Conservation (phyloP, 2,113 vertebrate species). For the Gymnarchus niloticus region DNA sequence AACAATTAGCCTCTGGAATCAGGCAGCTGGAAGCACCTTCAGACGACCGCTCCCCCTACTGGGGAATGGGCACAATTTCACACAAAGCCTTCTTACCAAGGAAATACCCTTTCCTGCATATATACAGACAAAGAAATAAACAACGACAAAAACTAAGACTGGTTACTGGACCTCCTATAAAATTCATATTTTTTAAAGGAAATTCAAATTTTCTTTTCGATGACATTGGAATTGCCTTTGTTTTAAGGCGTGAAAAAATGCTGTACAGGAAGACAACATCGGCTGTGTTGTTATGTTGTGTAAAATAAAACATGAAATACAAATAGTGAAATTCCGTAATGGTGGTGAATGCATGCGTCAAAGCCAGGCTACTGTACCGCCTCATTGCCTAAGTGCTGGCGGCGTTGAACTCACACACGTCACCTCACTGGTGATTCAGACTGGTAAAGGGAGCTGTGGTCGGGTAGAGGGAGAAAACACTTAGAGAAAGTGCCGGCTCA, state of each 20-base stretch:
- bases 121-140: conserved; percentile 41
- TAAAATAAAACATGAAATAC: conserved; percentile 77
- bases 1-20: conserved; percentile 58
- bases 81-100: conserved; percentile 72
- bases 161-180: conserved; percentile 69
- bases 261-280: conserved; percentile 82
- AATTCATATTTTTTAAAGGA: conserved; percentile 79
- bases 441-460: not conserved
- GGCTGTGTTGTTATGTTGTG: conserved; percentile 84
- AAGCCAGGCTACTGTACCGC: not conserved
- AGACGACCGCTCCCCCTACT: conserved; percentile 24
- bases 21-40: conserved; percentile 40
- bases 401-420: not conserved
- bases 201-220: conserved; percentile 67
- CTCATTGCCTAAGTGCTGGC: not conserved
- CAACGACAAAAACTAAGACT: conserved; percentile 42
- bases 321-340: conserved; percentile 48
- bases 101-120: conserved; percentile 63
- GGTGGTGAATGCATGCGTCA: conserved; percentile 15
- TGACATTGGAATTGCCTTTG: conserved; percentile 72
- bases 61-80: conserved; percentile 58
- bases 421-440: not conserved
- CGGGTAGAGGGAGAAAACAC: not conserved
- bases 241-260: conserved; percentile 66
- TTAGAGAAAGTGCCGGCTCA: not conserved